Evolutionary conservation across 2,797 vertebrate genomes (phyloP).

Genomic region (Gymnothorax reevesii): DNA sequence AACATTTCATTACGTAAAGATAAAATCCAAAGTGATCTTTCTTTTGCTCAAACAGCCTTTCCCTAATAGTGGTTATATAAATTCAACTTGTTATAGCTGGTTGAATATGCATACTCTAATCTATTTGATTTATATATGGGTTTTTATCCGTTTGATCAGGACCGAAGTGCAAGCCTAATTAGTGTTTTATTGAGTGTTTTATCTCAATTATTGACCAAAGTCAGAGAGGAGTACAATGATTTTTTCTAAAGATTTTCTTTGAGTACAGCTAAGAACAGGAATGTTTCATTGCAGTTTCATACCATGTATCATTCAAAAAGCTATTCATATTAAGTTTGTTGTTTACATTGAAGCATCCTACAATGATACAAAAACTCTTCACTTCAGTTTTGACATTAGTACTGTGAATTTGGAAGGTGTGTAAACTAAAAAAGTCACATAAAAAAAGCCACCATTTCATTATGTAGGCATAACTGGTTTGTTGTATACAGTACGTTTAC

Average conservation of each 20-base stretch:
- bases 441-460: neutral
- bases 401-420: neutral
- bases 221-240: slow-evolving; percentile 77
- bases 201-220: slow-evolving; percentile 85
- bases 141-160: slow-evolving; percentile 84
- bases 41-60: slow-evolving; percentile 78
- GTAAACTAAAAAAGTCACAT: neutral
- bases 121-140: slow-evolving; percentile 84
- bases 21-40: slow-evolving; percentile 82
- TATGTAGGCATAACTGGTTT: neutral
- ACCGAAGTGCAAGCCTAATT: slow-evolving; percentile 83
- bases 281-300: slow-evolving; percentile 14
- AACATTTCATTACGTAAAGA: slow-evolving; percentile 83
- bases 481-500: neutral
- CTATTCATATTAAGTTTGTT: neutral
- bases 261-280: slow-evolving; percentile 11
- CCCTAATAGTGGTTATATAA: slow-evolving; percentile 83
- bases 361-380: neutral
- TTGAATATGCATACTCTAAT: slow-evolving; percentile 86
- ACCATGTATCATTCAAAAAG: neutral
- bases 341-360: neutral
- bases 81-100: slow-evolving; percentile 82
- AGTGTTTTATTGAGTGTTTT: slow-evolving; percentile 86
- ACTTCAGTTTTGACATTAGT: neutral
- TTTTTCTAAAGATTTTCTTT: slow-evolving; percentile 51